These are phyloP conservation scores for Melanargia galathea DNA, from an alignment of 2,888 invertebrate species.

Conservation along the genomic window DNA sequence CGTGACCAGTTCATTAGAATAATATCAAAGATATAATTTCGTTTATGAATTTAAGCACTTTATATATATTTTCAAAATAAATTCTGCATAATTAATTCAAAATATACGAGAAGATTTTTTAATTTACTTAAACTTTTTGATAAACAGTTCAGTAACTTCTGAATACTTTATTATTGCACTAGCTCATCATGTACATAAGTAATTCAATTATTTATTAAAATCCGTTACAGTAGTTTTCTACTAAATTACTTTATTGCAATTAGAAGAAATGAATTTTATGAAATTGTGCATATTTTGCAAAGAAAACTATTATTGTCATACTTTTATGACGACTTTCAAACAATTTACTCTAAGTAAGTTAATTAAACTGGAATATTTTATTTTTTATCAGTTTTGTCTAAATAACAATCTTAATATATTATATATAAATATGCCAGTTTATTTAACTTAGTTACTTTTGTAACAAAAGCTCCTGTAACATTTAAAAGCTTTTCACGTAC, in stretches of 20 bases:
- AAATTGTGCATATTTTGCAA: background rate
- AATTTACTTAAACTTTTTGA: background rate
- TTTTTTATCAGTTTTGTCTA: background rate
- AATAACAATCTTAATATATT: too few species aligned
- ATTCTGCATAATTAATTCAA: background rate
- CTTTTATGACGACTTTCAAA: background rate
- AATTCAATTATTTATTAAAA: background rate
- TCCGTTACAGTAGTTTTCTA: slow-evolving; percentile 6
- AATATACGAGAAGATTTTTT: background rate
- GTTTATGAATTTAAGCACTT: slow-evolving; percentile 4
- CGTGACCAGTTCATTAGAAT: slow-evolving; percentile 43
- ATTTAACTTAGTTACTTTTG: slow-evolving; percentile 18
- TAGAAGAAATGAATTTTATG: background rate
- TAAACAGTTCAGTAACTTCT: background rate
- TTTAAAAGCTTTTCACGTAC: slow-evolving; percentile 25
- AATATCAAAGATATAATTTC: background rate
- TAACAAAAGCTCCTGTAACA: slow-evolving; percentile 57
- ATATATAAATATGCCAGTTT: slow-evolving; percentile 28
- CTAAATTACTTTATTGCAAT: background rate
- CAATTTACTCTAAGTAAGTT: background rate
- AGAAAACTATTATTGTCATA: background rate
- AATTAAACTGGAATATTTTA: slow-evolving; percentile 22
- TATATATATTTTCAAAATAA: background rate
- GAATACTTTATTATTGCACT: background rate
- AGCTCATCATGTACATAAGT: too few species aligned